These are phyloP conservation scores for Dromiciops gliroides DNA, from an alignment of 2,113 vertebrate genomes.

Conservation along the genomic window DNA sequence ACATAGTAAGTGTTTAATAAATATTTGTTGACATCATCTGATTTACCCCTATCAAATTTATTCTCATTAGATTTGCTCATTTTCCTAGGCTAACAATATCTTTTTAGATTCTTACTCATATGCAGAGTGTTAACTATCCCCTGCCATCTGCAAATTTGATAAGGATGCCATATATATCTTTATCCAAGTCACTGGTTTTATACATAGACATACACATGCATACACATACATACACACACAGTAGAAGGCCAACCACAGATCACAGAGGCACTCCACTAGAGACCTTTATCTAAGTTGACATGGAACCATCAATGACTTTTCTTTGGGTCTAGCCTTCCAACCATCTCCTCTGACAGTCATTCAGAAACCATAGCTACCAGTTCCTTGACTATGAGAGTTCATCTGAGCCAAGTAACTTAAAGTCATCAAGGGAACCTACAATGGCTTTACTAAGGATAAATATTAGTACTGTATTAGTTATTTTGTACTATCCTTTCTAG, in stretches of 20 bases:
- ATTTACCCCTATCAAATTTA: neutral
- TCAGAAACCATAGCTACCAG: neutral
- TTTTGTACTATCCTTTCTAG: neutral
- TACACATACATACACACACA: neutral
- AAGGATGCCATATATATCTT: neutral
- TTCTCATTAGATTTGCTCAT: neutral
- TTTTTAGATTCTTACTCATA: neutral
- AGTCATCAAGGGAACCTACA: neutral
- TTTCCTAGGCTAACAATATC: neutral
- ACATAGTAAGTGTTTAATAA: neutral
- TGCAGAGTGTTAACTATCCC: neutral
- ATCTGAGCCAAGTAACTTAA: neutral
- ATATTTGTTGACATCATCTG: neutral
- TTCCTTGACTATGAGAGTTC: neutral
- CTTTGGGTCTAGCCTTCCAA: neutral
- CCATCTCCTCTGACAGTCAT: neutral
- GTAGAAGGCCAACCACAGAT: neutral
- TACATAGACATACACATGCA: too few species aligned
- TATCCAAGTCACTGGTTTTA: neutral
- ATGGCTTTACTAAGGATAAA: neutral
- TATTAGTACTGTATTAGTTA: neutral
- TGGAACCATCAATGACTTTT: neutral
- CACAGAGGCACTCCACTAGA: neutral
- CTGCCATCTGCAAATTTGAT: neutral
- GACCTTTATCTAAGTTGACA: neutral